Percentiles rank a stretch among this genome's conserved stretches.
Evolutionary conservation across 2,888 invertebrate genomes (phyloP).

Genomic region (Omphaloscelis lunosa): DNA sequence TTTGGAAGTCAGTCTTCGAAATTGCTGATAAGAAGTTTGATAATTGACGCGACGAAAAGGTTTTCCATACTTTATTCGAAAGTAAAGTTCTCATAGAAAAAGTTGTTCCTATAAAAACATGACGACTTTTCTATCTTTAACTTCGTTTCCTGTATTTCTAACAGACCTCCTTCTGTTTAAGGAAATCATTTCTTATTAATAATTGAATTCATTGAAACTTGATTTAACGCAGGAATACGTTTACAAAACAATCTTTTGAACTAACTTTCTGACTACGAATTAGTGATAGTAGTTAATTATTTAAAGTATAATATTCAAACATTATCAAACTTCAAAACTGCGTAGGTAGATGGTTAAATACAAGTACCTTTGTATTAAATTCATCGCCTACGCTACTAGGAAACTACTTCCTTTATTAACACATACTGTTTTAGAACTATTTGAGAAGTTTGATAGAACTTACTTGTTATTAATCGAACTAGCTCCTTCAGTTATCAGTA

Average conservation of each 20-base stretch:
- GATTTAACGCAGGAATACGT: neutral
- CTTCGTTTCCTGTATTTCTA: no score
- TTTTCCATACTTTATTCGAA: no score
- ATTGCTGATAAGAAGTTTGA: no score
- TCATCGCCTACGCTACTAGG: neutral
- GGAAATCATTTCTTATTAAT: neutral
- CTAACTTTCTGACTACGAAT: conserved; percentile 5
- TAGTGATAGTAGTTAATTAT: conserved; percentile 23
- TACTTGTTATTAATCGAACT: neutral
- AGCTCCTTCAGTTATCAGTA: neutral
- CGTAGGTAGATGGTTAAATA: conserved; percentile 12
- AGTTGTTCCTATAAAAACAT: neutral
- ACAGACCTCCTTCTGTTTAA: no score
- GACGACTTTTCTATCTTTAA: neutral
- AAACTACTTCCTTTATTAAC: conserved; percentile 26
- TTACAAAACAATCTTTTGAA: neutral
- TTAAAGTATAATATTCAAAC: conserved; percentile 8
- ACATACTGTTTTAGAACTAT: conserved; percentile 31
- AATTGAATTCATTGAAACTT: neutral
- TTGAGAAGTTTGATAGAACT: conserved; percentile 17
- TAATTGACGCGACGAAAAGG: no score
- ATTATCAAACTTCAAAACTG: conserved; percentile 22
- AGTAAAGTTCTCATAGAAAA: neutral
- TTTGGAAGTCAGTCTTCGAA: no score
- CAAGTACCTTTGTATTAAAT: conserved; percentile 21